A percentile compares a stretch with the other conserved stretches of the same genome.
phyloP scores from a whole-genome alignment of 2,113 vertebrate species.

The Ammodytes marinus region DNA sequence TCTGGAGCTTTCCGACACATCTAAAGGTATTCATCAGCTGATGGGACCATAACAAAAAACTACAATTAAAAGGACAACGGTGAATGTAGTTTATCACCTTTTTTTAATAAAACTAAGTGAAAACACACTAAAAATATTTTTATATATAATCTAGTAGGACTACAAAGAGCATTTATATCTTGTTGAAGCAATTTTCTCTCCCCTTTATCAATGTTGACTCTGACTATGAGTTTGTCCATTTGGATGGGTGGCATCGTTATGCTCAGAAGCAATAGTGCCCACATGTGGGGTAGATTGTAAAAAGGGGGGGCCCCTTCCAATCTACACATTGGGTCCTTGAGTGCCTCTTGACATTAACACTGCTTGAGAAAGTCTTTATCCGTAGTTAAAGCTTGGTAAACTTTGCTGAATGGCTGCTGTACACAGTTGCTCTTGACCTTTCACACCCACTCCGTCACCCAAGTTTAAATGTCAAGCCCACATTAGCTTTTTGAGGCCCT shows the following conservation, averaged over 20 bases:
- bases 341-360: constrained; percentile 74
- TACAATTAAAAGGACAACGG: too few species aligned
- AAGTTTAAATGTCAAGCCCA: constrained; percentile 77
- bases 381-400: constrained; percentile 60
- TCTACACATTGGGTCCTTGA: constrained; percentile 33
- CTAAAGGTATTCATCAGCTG: background rate
- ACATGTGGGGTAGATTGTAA: constrained; percentile 4
- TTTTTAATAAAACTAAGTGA: background rate
- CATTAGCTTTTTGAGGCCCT: constrained; percentile 64
- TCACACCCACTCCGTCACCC: constrained; percentile 73
- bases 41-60: background rate
- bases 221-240: too few species aligned
- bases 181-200: background rate
- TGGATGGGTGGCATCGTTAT: background rate
- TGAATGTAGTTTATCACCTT: background rate
- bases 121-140: background rate
- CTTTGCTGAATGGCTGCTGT: constrained; percentile 60
- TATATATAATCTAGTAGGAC: background rate
- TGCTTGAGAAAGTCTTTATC: constrained; percentile 69
- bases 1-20: background rate
- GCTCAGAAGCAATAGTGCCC: background rate
- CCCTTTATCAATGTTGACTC: background rate
- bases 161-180: background rate
- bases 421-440: constrained; percentile 68
- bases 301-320: background rate